Evolutionary conservation across 2,113 vertebrate genomes (phyloP), one percentile per base, ranked within the genome.

Genomic region (Pandion haliaetus): DNA sequence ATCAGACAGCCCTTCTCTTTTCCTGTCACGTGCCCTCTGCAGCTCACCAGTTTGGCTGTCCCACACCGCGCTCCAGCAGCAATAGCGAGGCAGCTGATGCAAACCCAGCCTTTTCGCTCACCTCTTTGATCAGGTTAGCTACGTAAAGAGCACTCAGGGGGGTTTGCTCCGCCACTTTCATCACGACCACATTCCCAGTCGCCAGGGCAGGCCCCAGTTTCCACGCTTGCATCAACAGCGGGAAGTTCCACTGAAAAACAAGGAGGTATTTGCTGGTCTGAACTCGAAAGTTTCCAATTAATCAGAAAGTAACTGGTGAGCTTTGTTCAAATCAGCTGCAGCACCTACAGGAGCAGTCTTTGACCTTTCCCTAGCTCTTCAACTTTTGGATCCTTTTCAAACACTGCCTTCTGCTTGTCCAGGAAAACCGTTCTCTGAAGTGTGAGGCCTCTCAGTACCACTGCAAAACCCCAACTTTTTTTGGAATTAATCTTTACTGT

Each of bases 111-210:
- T 45, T 8, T 15, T 21, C 12, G 10, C 95, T 66, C 79, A 99
- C 99, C 99, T 99, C 99, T 95, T 99, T 99, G 90, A 99, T 98
- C 72, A 99, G 97, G 79, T 73, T 99, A 93, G 99, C 99, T 38
- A 99, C 97, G 0, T 99, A 99, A 71, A 99, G 99, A 2, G 99
- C 99, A 0, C 99, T 99, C 93, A 99, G 98, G 0, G 99, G 99
- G 0, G 99, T 99, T 97, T 99, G 99, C 95, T 99, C 99, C 0
- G 99, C 99, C 40, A 99, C 98, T 38, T 99, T 99, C 99, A 99
- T 99, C 94, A 99, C 99, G 54, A 99, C 98, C 44, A 99, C 99
- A 2, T 99, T 99, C 24, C 99, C 99, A 1, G 99, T 99, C 3
- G 99, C 99, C 91, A 99, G 95, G 40, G 99, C 99, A 3, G 99